Evolutionary conservation across 1,140 invertebrate genomes (phyloP).

Genomic region (Procambarus virginalis): DNA sequence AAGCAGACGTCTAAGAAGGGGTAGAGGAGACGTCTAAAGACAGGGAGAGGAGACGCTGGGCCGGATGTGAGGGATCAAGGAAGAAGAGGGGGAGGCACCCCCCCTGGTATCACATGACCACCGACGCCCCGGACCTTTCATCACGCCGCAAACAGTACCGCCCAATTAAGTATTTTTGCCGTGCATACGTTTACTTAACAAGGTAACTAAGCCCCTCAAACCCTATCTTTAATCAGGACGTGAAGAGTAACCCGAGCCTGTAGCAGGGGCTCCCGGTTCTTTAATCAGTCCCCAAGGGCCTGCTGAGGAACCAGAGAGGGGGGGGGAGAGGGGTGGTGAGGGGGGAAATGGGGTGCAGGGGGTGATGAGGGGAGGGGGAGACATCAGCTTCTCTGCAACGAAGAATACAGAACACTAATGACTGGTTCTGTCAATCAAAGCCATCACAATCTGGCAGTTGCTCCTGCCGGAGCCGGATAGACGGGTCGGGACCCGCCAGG

Average conservation of each 20-base stretch:
- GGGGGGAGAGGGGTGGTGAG: no score
- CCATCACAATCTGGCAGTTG: conserved; percentile 21
- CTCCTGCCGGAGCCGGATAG: conserved; percentile 20
- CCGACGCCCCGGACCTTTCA: no score
- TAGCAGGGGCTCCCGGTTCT: background rate
- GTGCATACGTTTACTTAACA: background rate
- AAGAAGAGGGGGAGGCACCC: background rate
- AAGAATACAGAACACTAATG: conserved; percentile 51
- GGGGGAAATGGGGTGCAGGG: no score
- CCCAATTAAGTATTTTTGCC: no score
- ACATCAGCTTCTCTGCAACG: conserved; percentile 52
- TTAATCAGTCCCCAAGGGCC: conserved; percentile 42
- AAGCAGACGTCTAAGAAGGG: no score
- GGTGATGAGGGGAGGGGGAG: background rate
- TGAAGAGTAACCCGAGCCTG: conserved; percentile 13
- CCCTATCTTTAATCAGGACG: conserved; percentile 2
- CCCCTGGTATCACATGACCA: no score
- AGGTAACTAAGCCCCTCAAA: conserved; percentile 12
- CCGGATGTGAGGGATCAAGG: background rate
- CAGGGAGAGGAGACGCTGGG: background rate
- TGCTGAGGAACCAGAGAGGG: conserved; percentile 22
- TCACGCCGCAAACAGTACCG: no score
- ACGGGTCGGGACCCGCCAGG: no score
- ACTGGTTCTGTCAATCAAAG: conserved; percentile 46
- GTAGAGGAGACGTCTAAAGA: no score